These are phyloP conservation scores for Mus spicilegus DNA, from an alignment of 2,113 vertebrate species.

Conservation along the genomic window DNA sequence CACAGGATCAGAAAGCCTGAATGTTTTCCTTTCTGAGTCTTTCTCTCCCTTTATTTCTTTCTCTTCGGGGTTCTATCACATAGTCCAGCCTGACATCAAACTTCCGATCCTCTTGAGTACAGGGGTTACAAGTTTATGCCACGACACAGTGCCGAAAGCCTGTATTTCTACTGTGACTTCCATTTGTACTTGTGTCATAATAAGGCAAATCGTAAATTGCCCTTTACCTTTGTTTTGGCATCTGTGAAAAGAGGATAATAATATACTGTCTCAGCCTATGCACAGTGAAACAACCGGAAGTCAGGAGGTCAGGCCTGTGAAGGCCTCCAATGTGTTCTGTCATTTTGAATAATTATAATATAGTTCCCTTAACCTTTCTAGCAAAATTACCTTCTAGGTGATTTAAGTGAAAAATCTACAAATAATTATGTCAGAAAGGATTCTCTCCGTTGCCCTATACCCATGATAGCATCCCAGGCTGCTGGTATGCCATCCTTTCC, in stretches of 20 bases:
- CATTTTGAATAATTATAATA: background rate
- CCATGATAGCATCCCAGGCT: background rate
- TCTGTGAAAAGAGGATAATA: slow-evolving; percentile 41
- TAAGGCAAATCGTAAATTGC: slow-evolving; percentile 2
- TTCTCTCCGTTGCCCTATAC: background rate
- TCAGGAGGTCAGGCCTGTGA: background rate
- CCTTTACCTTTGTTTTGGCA: slow-evolving; percentile 6
- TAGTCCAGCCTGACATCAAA: background rate
- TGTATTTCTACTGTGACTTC: slow-evolving; percentile 35
- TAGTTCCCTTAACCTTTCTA: background rate
- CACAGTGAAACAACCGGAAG: background rate
- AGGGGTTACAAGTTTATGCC: background rate
- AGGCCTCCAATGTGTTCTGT: background rate
- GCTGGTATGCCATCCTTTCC: background rate
- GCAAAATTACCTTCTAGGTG: background rate
- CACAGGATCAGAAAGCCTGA: background rate
- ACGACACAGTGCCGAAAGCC: background rate
- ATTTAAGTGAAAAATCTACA: slow-evolving; percentile 1
- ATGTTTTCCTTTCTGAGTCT: background rate
- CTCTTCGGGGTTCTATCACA: background rate
- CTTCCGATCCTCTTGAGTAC: background rate
- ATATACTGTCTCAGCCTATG: background rate
- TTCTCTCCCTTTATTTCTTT: too few species aligned
- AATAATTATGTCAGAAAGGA: background rate
- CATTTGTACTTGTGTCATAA: slow-evolving; percentile 6